Evolutionary conservation across 2,888 invertebrate genomes (phyloP), one percentile per base, ranked within the genome.

Genomic region (Apoda limacodes): DNA sequence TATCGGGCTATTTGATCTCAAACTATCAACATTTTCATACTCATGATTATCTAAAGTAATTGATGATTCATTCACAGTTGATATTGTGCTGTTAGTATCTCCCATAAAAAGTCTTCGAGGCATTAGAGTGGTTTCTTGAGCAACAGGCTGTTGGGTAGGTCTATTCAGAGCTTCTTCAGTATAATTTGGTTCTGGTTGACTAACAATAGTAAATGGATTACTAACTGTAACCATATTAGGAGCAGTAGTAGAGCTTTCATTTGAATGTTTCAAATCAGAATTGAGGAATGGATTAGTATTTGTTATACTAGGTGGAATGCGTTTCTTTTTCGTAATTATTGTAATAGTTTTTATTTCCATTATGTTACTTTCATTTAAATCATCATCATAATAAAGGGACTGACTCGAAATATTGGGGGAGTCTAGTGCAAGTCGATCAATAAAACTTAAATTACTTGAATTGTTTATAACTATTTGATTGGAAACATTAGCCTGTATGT

Each of bases 321-420:
- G 42, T 40, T 72, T 75, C 46, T 71, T 78, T 35, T 74, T 80
- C 0, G 76, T 76, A 10, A 80, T 68, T 7, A 76, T 72, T 24
- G 78, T 80, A 2, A 82, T 81, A 1, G 81, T 78, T 61, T 82
- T 82, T 2, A 82, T 80, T 42, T 82, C 82, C 82, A 82, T 82
- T 12, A 82, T 82, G 37, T 82, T 82, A 33, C 82, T 82, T 50
- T 82, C 82, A 41, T 82, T 82, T 23, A 82, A 54, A 48, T 82
- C 82, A 44, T 82, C 82, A 33, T 82, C 82, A 2, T 75, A 54
- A 36, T 62, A 74, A 9, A 82, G 40, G 0, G 78, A 76, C 42
- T 68, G 68, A 14, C 75, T 72, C 1, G 76, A 70, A 2, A 51
- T 25, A 28, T 57, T 63, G 0, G 81, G 76, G 1, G 76, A 76